Evolutionary conservation across 2,888 invertebrate genomes (phyloP).

Genomic region (Malachius bipustulatus): DNA sequence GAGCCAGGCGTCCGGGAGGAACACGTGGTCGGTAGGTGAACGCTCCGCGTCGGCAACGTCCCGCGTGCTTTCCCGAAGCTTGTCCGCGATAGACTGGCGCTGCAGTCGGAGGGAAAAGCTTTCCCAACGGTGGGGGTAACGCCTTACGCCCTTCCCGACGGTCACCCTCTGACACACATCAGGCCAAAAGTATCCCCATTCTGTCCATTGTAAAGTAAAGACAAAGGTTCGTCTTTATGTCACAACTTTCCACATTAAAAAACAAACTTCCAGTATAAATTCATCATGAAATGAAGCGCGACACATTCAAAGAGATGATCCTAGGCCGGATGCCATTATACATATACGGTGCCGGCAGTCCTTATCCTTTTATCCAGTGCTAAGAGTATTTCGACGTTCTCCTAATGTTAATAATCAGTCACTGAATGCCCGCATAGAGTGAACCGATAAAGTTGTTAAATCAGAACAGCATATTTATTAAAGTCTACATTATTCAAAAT

Average conservation of each 20-base stretch:
- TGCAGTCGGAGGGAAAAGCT: conserved; percentile 26
- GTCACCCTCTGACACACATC: conserved; percentile 2
- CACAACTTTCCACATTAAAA: conserved; percentile 1
- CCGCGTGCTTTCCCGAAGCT: conserved; percentile 26
- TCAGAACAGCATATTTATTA: no score
- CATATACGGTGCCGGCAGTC: no score
- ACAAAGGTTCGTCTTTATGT: conserved; percentile 1
- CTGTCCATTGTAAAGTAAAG: conserved; percentile 1
- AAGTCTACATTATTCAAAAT: no score
- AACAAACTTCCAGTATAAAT: not conserved
- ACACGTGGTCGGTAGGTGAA: not conserved
- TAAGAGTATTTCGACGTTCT: no score
- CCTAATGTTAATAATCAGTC: no score
- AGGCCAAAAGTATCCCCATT: not conserved
- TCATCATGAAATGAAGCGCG: no score
- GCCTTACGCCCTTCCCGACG: conserved; percentile 2
- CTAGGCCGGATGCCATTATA: no score
- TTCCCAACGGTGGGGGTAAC: conserved; percentile 2
- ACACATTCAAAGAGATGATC: no score
- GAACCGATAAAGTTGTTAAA: no score
- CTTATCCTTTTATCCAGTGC: no score
- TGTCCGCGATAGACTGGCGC: conserved; percentile 33
- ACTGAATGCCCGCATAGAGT: no score
- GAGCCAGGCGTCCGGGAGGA: no score
- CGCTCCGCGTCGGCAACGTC: conserved; percentile 6